These are phyloP conservation scores for Gibbula magus DNA, from an alignment of 2,888 invertebrate species.

Conservation along the genomic window DNA sequence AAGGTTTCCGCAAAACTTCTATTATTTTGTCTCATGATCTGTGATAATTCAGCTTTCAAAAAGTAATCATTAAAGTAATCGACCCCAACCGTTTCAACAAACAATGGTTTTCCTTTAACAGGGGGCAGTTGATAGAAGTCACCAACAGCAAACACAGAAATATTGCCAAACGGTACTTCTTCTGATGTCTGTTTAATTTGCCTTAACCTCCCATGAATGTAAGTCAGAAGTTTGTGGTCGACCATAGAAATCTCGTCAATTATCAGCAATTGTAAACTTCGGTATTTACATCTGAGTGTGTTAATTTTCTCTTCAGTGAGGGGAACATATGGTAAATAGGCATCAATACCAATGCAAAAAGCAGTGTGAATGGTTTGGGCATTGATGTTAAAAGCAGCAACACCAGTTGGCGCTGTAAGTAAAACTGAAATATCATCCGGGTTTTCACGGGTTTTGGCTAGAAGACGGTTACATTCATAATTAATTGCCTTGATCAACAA, in stretches of 20 bases:
- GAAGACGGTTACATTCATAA: constrained; percentile 23
- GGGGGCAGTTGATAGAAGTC: background rate
- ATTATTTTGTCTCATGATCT: constrained; percentile 23
- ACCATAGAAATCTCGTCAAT: constrained; percentile 33
- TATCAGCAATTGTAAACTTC: constrained; percentile 24
- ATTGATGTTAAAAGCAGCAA: too few species aligned
- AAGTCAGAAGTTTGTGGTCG: background rate
- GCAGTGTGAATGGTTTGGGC: too few species aligned
- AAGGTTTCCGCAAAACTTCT: constrained; percentile 16
- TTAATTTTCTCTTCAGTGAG: background rate
- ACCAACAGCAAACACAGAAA: too few species aligned
- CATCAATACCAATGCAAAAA: background rate
- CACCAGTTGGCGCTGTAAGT: too few species aligned
- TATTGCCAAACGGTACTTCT: too few species aligned
- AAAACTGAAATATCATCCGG: constrained; percentile 23
- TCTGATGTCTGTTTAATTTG: constrained; percentile 27
- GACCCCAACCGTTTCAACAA: background rate
- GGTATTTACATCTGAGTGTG: constrained; percentile 9
- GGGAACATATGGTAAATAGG: constrained; percentile 9
- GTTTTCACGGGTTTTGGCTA: background rate
- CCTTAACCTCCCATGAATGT: constrained; percentile 24
- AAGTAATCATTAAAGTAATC: constrained; percentile 23
- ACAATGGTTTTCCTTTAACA: background rate
- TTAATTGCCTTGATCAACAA: constrained; percentile 25
- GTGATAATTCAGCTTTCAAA: constrained; percentile 6